Evolutionary conservation across 2,888 invertebrate species (phyloP).

Genomic region (Euplexia lucipara): DNA sequence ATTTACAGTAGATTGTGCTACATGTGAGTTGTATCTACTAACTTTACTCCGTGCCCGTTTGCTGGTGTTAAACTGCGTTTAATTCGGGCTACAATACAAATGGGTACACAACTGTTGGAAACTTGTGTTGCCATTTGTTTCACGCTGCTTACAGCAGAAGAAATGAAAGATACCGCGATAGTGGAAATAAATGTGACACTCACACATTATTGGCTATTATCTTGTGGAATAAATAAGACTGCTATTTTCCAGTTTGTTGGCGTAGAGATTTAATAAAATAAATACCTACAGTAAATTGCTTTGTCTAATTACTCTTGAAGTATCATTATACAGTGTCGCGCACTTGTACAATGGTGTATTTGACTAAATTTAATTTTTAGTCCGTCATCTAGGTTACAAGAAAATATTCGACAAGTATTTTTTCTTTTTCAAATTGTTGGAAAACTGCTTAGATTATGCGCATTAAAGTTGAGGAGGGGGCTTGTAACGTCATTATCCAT

Average conservation of each 20-base stretch:
- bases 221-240: constrained; percentile 22
- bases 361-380: too few relatives aligned
- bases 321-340: too few relatives aligned
- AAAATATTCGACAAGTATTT: too few relatives aligned
- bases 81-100: constrained; percentile 52
- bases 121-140: constrained; percentile 48
- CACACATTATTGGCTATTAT: constrained; percentile 29
- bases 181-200: constrained; percentile 38
- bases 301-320: too few relatives aligned
- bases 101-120: constrained; percentile 44
- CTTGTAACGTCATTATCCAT: too few relatives aligned
- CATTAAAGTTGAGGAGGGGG: too few relatives aligned
- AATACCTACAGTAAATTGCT: too few relatives aligned
- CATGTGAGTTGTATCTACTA: constrained; percentile 15
- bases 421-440: too few relatives aligned
- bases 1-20: constrained; percentile 19
- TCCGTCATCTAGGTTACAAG: too few relatives aligned
- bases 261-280: constrained; percentile 2
- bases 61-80: constrained; percentile 49
- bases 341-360: too few relatives aligned
- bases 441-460: too few relatives aligned
- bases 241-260: constrained; percentile 21
- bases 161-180: constrained; percentile 52
- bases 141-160: constrained; percentile 28
- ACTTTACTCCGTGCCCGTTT: constrained; percentile 11